Percentiles rank a stretch among this genome's conserved stretches.
These are phyloP conservation scores for Diplolepis rosae DNA, from an alignment of 2,888 invertebrate species.

Conservation along the genomic window DNA sequence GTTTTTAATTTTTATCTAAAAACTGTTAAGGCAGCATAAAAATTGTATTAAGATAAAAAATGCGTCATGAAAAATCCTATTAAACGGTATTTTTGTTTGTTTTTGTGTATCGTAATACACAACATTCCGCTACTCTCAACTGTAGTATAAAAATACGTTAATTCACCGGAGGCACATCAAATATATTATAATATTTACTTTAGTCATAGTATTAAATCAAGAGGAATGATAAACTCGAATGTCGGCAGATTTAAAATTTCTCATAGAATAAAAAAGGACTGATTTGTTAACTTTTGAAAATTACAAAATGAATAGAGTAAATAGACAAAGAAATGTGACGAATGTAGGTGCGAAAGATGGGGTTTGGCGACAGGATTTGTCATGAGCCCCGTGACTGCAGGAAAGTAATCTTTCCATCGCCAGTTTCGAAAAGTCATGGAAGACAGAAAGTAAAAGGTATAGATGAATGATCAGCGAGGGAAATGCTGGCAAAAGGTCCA, in stretches of 20 bases:
- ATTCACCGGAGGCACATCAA: too few species aligned
- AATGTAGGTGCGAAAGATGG: conserved; percentile 29
- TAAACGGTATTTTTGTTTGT: too few species aligned
- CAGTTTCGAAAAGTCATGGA: conserved; percentile 23
- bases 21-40: too few species aligned
- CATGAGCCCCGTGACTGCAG: conserved; percentile 20
- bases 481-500: background rate
- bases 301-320: background rate
- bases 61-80: too few species aligned
- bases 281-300: background rate
- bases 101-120: too few species aligned
- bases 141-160: too few species aligned
- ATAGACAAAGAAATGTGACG: conserved; percentile 10
- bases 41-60: too few species aligned
- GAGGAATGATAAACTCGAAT: too few species aligned
- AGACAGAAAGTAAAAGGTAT: background rate
- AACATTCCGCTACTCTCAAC: too few species aligned
- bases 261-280: background rate
- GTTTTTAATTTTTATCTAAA: too few species aligned
- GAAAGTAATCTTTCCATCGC: conserved; percentile 42
- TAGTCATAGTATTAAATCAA: too few species aligned
- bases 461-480: background rate
- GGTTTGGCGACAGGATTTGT: conserved; percentile 19
- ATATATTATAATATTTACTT: too few species aligned
- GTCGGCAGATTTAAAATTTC: background rate